Percentiles rank a stretch among this genome's conserved stretches.
phyloP scores from a whole-genome alignment of 2,797 vertebrate genomes.

The Bovichtus diacanthus region DNA sequence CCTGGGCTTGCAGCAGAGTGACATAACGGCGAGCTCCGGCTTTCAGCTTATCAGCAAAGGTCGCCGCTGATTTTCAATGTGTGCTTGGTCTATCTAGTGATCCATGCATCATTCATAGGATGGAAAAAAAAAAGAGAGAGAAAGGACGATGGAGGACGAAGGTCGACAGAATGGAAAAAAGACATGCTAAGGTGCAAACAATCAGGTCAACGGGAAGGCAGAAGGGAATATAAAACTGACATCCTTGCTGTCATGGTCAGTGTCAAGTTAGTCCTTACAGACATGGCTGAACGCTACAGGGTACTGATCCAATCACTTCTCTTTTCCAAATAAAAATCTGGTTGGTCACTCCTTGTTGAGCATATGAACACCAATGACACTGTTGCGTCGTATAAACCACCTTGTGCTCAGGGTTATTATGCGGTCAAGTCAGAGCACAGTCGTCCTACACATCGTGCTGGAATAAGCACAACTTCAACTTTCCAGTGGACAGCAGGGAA shows the following conservation, averaged over 20 bases:
- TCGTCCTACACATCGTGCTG: too few species aligned
- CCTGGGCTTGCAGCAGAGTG: not conserved
- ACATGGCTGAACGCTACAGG: not conserved
- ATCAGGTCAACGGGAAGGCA: not conserved
- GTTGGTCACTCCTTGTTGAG: too few species aligned
- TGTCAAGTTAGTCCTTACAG: not conserved
- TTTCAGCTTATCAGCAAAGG: constrained; percentile 44
- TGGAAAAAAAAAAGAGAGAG: not conserved
- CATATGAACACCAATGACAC: too few species aligned
- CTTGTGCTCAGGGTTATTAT: too few species aligned
- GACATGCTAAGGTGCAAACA: constrained; percentile 4
- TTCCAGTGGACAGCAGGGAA: too few species aligned
- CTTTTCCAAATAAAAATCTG: too few species aligned
- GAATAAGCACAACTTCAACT: too few species aligned
- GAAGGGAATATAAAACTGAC: not conserved
- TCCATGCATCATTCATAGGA: constrained; percentile 40
- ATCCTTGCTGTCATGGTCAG: not conserved
- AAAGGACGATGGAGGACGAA: not conserved
- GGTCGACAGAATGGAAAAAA: constrained; percentile 7
- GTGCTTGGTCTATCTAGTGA: not conserved
- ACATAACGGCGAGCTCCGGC: not conserved
- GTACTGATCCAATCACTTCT: too few species aligned
- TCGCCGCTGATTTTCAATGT: constrained; percentile 50
- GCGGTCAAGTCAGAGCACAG: too few species aligned
- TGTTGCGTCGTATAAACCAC: too few species aligned